Base-by-base conservation (phyloP, 2,797 vertebrate genomes). In the Fratercula arctica region DNA sequence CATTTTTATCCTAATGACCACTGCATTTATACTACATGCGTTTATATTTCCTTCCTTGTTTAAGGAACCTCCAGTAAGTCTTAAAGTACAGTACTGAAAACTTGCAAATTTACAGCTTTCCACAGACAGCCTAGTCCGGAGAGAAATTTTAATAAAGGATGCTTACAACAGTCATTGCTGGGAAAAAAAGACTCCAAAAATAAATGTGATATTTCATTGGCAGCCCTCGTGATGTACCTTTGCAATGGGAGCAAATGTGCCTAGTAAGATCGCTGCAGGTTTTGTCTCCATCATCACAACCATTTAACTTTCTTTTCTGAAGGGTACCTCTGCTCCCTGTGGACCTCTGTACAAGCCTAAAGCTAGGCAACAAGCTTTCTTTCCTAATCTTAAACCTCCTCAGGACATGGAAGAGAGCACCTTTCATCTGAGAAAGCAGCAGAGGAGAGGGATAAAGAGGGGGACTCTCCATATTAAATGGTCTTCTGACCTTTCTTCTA, bases 381-480 rank as follows among this genome's bases (percentile, higher is more conserved):
- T 84, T 60, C 35, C 29, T 61, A 23, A 61, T 33, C 51, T 85
- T 85, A 57, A 83, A 46, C 6, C 50, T 84, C 10, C 16, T 31
- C 18, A 19, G 66, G 28, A 67, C 18, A 19, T 70, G 21, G 29
- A 87, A 85, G 19, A 50, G 15, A 54, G 5, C 7, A 26, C 10
- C 4, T 11, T 79, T 82, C 16, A 17, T 29, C 46, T 59, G 29
- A 76, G 33, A 67, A 79, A 80, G 20, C 1, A 59, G 13, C 45
- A 79, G 18, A 43, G 51, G 23, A 46, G 43, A 33, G 24, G 26
- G 20, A 6, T 66, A n/a, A 45, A 64, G n/a, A 69, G 18, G 33
- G 15, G 3, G 9, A 53, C 25, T 50, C 5, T 60, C 9, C 0
- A 0, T 37, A 6, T 66, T 37, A 69, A 85, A 39, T 67, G 1